phyloP scores from a whole-genome alignment of 2,113 vertebrate species.

The Hoplias malabaricus region DNA sequence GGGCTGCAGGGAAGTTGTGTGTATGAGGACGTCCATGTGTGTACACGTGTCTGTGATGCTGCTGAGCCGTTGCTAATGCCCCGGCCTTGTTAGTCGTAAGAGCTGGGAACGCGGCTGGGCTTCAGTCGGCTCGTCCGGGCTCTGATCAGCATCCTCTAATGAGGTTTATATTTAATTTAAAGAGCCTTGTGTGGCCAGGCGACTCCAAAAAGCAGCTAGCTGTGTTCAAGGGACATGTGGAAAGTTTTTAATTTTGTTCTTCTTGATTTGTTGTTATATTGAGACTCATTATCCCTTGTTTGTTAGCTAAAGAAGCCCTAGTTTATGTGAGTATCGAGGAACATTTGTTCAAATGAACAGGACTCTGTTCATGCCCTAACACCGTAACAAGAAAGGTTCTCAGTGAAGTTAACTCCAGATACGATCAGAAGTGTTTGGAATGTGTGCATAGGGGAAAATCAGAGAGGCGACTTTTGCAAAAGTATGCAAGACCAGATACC shows the following conservation, averaged over 20 bases:
- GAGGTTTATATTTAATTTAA: slow-evolving; percentile 41
- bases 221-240: neutral
- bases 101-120: slow-evolving; percentile 18
- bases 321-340: neutral
- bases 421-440: neutral
- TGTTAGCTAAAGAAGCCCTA: neutral
- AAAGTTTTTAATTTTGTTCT: neutral
- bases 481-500: slow-evolving; percentile 48
- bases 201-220: slow-evolving; percentile 2
- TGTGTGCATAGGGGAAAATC: neutral
- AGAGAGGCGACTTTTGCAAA: neutral
- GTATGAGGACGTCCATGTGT: neutral
- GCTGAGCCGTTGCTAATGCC: slow-evolving; percentile 14
- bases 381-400: neutral
- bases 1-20: slow-evolving; percentile 4
- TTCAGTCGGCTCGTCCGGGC: slow-evolving; percentile 20
- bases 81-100: slow-evolving; percentile 52
- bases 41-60: slow-evolving; percentile 24
- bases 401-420: neutral
- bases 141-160: slow-evolving; percentile 18
- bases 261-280: neutral
- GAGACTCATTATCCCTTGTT: neutral
- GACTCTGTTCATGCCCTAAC: too few species aligned
- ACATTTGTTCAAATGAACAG: neutral
- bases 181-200: neutral